Percentiles rank a stretch among this genome's conserved stretches.
Evolutionary conservation across 2,113 vertebrate genomes (phyloP).

Genomic region (Nibea coibor): DNA sequence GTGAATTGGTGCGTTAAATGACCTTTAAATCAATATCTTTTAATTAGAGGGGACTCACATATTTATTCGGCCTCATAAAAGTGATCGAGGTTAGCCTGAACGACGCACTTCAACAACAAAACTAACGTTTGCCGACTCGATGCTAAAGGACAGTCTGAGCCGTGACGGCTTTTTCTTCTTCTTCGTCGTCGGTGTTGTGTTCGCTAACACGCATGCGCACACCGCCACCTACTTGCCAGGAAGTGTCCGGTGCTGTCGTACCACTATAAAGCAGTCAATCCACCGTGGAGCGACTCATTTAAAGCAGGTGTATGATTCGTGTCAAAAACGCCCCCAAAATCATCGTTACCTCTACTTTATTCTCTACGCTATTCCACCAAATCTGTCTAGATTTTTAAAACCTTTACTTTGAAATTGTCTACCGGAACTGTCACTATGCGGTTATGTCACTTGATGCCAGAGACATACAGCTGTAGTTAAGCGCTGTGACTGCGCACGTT

Average conservation of each 20-base stretch:
- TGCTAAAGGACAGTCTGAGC: background rate
- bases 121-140: background rate
- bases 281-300: background rate
- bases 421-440: background rate
- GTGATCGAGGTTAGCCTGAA: background rate
- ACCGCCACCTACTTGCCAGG: slow-evolving; percentile 36
- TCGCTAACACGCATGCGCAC: background rate
- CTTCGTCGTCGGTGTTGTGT: background rate
- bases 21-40: background rate
- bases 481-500: background rate
- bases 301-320: too few relatives aligned
- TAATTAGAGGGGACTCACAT: background rate
- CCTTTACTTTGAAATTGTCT: background rate
- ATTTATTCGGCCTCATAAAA: background rate
- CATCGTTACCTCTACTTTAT: background rate
- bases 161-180: slow-evolving; percentile 3
- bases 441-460: background rate
- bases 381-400: background rate
- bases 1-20: too few relatives aligned
- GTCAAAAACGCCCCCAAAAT: background rate
- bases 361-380: too few relatives aligned
- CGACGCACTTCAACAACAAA: background rate
- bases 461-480: background rate
- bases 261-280: too few relatives aligned
- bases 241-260: too few relatives aligned